These are phyloP conservation scores for Protobothrops flavoviridis DNA, from an alignment of 2,113 vertebrate genomes.

Conservation along the genomic window DNA sequence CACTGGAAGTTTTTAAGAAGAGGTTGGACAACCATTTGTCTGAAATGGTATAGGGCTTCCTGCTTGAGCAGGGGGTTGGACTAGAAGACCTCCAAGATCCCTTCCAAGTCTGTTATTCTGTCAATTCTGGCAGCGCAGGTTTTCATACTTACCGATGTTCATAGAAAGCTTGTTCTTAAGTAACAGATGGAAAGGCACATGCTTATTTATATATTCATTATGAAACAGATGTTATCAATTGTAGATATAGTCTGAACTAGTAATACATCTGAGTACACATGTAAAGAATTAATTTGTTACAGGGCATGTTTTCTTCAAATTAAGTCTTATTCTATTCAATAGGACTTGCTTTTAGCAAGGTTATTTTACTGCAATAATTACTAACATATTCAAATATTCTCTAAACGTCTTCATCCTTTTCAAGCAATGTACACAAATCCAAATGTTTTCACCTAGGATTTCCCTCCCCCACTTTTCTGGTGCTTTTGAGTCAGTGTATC, in stretches of 20 bases:
- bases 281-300: neutral
- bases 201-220: neutral
- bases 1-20: too few relatives aligned
- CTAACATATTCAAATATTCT: neutral
- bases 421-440: neutral
- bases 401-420: neutral
- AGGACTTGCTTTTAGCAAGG: neutral
- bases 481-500: neutral
- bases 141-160: neutral
- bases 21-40: too few relatives aligned
- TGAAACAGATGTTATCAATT: neutral
- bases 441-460: constrained; percentile 43
- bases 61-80: too few relatives aligned
- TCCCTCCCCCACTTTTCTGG: neutral
- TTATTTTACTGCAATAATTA: neutral
- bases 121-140: neutral
- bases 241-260: neutral
- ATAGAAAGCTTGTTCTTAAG: neutral
- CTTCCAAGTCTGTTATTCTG: too few relatives aligned
- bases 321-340: neutral
- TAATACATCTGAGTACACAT: neutral
- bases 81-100: too few relatives aligned
- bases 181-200: neutral
- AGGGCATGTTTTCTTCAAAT: neutral
- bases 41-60: too few relatives aligned